phyloP scores from a whole-genome alignment of 2,113 vertebrate species.

The Hypanus sabinus region DNA sequence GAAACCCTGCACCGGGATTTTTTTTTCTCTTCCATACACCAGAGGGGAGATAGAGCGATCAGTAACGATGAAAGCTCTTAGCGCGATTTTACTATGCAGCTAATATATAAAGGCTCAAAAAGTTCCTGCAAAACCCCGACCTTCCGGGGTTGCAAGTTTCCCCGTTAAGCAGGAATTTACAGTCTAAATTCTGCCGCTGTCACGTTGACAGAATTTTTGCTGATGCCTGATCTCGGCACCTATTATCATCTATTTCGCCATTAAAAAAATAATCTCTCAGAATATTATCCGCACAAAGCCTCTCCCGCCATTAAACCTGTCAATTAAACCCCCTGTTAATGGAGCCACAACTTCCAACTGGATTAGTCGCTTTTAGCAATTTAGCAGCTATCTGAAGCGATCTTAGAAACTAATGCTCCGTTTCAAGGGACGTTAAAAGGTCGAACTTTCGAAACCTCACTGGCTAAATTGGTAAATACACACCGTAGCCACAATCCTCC shows the following conservation, averaged over 20 bases:
- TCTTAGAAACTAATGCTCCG: not conserved
- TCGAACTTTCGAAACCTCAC: not conserved
- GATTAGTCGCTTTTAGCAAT: slow-evolving; percentile 2
- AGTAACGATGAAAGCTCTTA: not conserved
- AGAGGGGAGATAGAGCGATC: not conserved
- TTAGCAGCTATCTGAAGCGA: slow-evolving; percentile 4
- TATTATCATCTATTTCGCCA: not conserved
- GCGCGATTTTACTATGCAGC: not conserved
- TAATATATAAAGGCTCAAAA: not conserved
- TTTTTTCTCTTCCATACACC: not conserved
- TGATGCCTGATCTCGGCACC: not conserved
- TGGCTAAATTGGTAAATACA: not conserved
- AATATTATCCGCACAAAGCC: not conserved
- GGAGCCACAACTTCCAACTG: not conserved
- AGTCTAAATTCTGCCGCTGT: not conserved
- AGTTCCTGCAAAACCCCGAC: not conserved
- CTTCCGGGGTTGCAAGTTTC: not conserved
- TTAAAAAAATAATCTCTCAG: slow-evolving; percentile 2
- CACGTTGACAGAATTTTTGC: not conserved
- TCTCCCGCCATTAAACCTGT: not conserved
- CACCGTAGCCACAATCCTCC: not conserved
- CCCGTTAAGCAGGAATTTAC: not conserved
- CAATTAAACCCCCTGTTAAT: slow-evolving; percentile 31
- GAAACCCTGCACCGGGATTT: too few relatives aligned
- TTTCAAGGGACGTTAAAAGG: not conserved